Percentiles rank a stretch among this genome's conserved stretches.
Evolutionary conservation across 2,113 vertebrate genomes (phyloP).

Genomic region (Xenopus tropicalis): DNA sequence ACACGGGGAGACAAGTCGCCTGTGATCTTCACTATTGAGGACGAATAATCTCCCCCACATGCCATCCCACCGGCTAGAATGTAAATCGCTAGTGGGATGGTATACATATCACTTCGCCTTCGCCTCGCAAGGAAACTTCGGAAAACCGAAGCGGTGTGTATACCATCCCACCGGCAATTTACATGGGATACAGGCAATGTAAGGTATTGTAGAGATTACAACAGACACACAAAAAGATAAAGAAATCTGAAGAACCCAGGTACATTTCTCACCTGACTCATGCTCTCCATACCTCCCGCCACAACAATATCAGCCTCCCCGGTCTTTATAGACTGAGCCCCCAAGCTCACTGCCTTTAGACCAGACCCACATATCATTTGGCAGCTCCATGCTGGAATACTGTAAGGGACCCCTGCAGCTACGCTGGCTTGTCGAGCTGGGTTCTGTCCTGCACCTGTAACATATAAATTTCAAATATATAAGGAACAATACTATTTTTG

Average conservation of each 20-base stretch:
- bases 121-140: no score
- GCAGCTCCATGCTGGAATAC: constrained; percentile 88
- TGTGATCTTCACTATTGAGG: no score
- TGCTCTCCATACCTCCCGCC: constrained; percentile 95
- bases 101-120: no score
- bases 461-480: not conserved
- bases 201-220: no score
- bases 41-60: no score
- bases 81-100: no score
- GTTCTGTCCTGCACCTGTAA: constrained; percentile 88
- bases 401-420: constrained; percentile 81
- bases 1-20: no score
- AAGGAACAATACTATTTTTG: not conserved
- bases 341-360: constrained; percentile 87
- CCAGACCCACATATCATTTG: constrained; percentile 97
- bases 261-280: constrained; percentile 82
- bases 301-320: constrained; percentile 85
- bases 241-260: not conserved
- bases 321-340: constrained; percentile 75
- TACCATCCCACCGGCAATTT: no score
- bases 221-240: not conserved
- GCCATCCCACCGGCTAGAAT: no score
- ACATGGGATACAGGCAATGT: no score
- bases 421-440: constrained; percentile 84
- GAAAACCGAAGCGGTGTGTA: no score